Conservation (phyloP, 2,797 vertebrate genomes). For the Phataginus tetradactyla region DNA sequence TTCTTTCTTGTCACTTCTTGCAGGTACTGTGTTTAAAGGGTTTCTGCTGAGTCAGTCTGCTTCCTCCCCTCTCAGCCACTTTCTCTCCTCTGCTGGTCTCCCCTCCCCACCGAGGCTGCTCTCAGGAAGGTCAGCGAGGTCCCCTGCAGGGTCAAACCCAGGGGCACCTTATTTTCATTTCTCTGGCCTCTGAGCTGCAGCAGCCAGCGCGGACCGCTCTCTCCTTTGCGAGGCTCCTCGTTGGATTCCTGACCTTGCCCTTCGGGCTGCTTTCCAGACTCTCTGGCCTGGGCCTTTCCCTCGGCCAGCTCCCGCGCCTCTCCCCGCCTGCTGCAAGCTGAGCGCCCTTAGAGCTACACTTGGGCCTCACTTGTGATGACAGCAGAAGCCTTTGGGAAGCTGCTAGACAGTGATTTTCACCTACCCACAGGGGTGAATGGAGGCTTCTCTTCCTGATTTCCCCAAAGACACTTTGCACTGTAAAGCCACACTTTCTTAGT, state of each 20-base stretch:
- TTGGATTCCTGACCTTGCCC: neutral
- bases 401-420: neutral
- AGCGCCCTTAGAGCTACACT: neutral
- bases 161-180: accelerated
- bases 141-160: neutral
- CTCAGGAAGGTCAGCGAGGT: accelerated
- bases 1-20: neutral
- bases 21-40: neutral
- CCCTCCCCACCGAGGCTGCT: accelerated
- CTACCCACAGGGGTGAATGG: neutral
- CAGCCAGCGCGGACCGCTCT: neutral
- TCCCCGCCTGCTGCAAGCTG: neutral
- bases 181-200: neutral
- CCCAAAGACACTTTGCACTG: accelerated
- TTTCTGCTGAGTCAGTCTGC: no score
- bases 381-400: neutral
- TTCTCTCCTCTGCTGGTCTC: no score
- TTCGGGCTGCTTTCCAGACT: neutral
- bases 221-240: neutral
- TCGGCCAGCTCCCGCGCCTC: neutral
- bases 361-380: neutral
- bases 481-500: neutral
- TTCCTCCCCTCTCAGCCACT: neutral
- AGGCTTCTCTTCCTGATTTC: neutral
- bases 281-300: neutral